Evolutionary conservation across 2,888 invertebrate species (phyloP).

Genomic region (Eulithis prunata): DNA sequence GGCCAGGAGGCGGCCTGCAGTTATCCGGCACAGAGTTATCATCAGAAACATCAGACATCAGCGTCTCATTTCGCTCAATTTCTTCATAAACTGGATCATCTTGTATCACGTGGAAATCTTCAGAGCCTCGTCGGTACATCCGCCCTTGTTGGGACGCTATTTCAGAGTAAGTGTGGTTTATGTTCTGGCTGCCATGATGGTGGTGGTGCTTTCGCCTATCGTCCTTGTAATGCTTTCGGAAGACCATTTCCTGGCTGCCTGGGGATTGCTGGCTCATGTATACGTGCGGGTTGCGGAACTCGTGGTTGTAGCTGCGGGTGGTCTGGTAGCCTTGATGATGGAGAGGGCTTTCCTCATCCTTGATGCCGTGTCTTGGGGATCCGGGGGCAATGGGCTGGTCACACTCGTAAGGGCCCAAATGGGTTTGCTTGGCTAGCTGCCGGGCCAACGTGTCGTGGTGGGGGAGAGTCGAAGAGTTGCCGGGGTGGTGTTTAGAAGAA

Average conservation of each 20-base stretch:
- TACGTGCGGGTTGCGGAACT: slow-evolving; percentile 78
- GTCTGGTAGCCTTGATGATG: slow-evolving; percentile 78
- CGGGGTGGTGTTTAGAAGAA: slow-evolving; percentile 92
- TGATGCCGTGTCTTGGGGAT: slow-evolving; percentile 74
- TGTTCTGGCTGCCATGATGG: slow-evolving; percentile 82
- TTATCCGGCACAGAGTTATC: slow-evolving; percentile 87
- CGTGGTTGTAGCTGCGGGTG: slow-evolving; percentile 78
- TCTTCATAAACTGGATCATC: slow-evolving; percentile 93
- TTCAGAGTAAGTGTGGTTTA: slow-evolving; percentile 92
- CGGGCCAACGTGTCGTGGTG: slow-evolving; percentile 85
- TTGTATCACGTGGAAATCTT: slow-evolving; percentile 83
- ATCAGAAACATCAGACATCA: slow-evolving; percentile 91
- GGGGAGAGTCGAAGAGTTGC: slow-evolving; percentile 87
- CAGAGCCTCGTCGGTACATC: slow-evolving; percentile 80
- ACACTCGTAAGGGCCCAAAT: slow-evolving; percentile 83
- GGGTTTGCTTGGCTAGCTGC: slow-evolving; percentile 75
- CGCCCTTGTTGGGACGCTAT: slow-evolving; percentile 83
- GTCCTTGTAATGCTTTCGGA: slow-evolving; percentile 77
- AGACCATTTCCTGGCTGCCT: slow-evolving; percentile 77
- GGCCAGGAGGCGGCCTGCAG: slow-evolving; percentile 87
- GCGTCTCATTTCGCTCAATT: slow-evolving; percentile 89
- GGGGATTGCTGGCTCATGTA: slow-evolving; percentile 80
- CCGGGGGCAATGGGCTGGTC: slow-evolving; percentile 75
- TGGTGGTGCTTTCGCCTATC: slow-evolving; percentile 79
- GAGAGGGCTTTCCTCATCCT: slow-evolving; percentile 75